Conservation (phyloP, 2,888 invertebrate species). For the Heteromurus nitidus region DNA sequence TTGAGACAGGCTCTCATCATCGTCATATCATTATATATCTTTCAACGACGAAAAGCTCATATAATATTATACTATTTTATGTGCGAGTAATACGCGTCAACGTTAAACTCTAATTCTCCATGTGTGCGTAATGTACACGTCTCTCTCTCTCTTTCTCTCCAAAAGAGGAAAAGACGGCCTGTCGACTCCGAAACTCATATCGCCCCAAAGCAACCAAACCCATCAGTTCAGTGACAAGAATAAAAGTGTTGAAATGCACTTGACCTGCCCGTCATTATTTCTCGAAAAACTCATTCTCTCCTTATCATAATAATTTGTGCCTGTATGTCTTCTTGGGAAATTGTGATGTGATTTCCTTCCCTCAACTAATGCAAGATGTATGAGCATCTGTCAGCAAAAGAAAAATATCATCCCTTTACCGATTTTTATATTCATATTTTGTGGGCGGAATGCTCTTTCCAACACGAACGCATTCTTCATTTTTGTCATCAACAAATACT, state of each 20-base stretch:
- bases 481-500: no score
- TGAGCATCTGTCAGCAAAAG: conserved; percentile 11
- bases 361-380: conserved; percentile 1
- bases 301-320: conserved; percentile 28
- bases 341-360: no score
- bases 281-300: conserved; percentile 4
- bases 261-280: conserved; percentile 34
- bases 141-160: not conserved
- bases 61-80: no score
- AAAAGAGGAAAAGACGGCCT: not conserved
- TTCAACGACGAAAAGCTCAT: conserved; percentile 9
- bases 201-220: conserved; percentile 16
- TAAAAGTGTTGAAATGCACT: conserved; percentile 37
- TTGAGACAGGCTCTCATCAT: conserved; percentile 42
- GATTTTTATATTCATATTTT: no score
- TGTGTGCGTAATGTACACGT: conserved; percentile 1
- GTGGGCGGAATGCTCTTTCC: not conserved
- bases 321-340: no score
- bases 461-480: no score
- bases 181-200: not conserved
- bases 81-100: no score
- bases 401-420: no score
- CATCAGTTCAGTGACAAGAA: not conserved
- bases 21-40: conserved; percentile 27
- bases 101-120: not conserved